These are phyloP conservation scores for Episyrphus balteatus DNA, from an alignment of 1,140 invertebrate genomes.

Conservation along the genomic window DNA sequence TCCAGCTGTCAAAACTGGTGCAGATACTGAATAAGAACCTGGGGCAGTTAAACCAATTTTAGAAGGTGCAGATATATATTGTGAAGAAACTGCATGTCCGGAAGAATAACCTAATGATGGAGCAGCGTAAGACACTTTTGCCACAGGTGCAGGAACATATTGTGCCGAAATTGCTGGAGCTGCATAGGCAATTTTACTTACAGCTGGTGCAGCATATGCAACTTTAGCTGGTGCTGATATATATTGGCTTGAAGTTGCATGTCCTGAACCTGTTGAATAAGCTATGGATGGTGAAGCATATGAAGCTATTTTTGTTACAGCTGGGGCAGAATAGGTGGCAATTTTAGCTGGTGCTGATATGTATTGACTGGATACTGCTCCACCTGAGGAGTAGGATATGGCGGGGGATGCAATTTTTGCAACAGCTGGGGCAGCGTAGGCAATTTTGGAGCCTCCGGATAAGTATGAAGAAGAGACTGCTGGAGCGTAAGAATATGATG, in stretches of 20 bases:
- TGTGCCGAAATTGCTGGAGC: constrained; percentile 14
- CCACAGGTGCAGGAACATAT: constrained; percentile 8
- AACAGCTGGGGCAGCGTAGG: constrained; percentile 16
- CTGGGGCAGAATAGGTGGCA: constrained; percentile 4
- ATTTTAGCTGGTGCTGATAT: constrained; percentile 3
- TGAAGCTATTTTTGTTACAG: neutral
- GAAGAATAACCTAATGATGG: neutral
- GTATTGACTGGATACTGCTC: constrained; percentile 4
- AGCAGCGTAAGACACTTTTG: constrained; percentile 1
- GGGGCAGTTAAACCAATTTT: constrained; percentile 1
- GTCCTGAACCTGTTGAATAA: neutral
- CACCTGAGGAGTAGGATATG: neutral
- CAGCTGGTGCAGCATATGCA: constrained; percentile 13
- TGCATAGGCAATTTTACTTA: constrained; percentile 20
- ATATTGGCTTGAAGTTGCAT: constrained; percentile 6
- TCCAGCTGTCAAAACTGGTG: neutral
- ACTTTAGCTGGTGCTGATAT: constrained; percentile 3
- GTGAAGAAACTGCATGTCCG: constrained; percentile 6
- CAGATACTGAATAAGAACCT: constrained; percentile 6
- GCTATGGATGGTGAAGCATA: constrained; percentile 12
- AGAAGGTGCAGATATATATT: constrained; percentile 11
- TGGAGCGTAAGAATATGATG: constrained; percentile 13
- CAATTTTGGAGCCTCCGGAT: constrained; percentile 4
- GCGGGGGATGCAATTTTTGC: neutral
- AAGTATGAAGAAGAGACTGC: constrained; percentile 4